Conservation (phyloP, 2,888 invertebrate species). For the Gymnoscelis rufifasciata region DNA sequence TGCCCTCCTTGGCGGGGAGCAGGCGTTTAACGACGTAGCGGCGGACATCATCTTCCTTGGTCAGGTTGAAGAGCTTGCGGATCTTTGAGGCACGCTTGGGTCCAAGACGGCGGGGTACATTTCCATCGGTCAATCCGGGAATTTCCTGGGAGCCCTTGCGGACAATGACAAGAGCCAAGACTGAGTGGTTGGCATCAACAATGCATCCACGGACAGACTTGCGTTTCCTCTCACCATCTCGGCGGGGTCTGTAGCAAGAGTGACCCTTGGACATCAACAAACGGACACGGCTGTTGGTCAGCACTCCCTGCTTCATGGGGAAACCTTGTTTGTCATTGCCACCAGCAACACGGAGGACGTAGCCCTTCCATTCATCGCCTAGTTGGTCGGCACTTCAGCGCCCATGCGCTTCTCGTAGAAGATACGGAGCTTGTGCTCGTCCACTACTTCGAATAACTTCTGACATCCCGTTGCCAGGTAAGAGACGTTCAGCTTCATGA, state of each 20-base stretch:
- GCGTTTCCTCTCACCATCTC: conserved; percentile 97
- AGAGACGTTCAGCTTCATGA: conserved; percentile 94
- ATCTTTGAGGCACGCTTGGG: conserved; percentile 99
- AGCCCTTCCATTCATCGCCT: conserved; percentile 99
- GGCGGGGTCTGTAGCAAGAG: conserved; percentile 96
- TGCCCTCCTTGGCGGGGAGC: conserved; percentile 88
- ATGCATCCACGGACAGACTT: conserved; percentile 99
- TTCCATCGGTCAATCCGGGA: conserved; percentile 95
- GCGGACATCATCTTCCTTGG: conserved; percentile 98
- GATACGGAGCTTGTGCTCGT: conserved; percentile 97
- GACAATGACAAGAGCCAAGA: conserved; percentile 95
- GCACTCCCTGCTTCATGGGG: conserved; percentile 99
- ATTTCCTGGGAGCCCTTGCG: conserved; percentile 98
- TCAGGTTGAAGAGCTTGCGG: conserved; percentile 96
- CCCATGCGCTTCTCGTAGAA: conserved; percentile 99
- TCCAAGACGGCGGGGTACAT: conserved; percentile 95
- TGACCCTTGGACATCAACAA: conserved; percentile 96
- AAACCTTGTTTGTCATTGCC: conserved; percentile 99
- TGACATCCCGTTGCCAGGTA: conserved; percentile 99
- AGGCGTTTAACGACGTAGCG: conserved; percentile 97
- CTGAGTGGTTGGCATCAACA: conserved; percentile 97
- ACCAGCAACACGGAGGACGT: conserved; percentile 95
- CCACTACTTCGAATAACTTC: conserved; percentile 97
- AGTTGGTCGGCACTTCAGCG: conserved; percentile 96
- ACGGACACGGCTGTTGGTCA: conserved; percentile 96